These are phyloP conservation scores for Tonatia bakeri DNA, from an alignment of 2,113 vertebrate species.

Conservation along the genomic window DNA sequence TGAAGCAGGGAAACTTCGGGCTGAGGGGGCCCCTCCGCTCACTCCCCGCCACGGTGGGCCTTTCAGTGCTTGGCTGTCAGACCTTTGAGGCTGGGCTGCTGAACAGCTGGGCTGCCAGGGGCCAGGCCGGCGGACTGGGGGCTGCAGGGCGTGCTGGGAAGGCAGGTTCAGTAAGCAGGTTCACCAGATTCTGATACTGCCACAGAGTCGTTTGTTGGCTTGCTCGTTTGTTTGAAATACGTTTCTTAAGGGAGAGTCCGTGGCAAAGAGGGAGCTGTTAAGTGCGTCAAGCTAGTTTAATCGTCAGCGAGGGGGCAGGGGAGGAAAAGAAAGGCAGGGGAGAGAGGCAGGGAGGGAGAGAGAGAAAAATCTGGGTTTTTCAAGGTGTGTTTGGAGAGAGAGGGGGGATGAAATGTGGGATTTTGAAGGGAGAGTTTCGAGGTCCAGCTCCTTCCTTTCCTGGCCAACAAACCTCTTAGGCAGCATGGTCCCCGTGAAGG, in stretches of 20 bases:
- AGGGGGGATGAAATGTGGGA: not conserved
- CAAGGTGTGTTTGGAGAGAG: not conserved
- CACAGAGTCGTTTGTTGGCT: not conserved
- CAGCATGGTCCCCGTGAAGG: not conserved
- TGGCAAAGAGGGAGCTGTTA: not conserved
- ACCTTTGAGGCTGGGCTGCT: not conserved
- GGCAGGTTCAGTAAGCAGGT: not conserved
- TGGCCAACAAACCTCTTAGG: too few species aligned
- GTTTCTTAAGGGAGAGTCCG: not conserved
- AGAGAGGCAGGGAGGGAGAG: too few species aligned
- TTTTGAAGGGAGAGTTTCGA: not conserved
- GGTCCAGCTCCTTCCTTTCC: not conserved
- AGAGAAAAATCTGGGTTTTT: not conserved
- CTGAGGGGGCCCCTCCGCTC: fast-evolving
- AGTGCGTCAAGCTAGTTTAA: not conserved
- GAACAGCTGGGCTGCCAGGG: not conserved
- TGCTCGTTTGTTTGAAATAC: not conserved
- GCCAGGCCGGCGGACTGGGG: not conserved
- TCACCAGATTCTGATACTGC: not conserved
- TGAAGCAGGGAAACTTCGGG: too few species aligned
- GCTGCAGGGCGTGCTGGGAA: not conserved
- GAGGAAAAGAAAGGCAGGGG: not conserved
- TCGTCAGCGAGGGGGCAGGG: not conserved
- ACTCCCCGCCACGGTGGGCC: not conserved
- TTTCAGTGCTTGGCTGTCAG: not conserved